Conservation (phyloP, 2,797 vertebrate species). For the Cyclopterus lumpus region DNA sequence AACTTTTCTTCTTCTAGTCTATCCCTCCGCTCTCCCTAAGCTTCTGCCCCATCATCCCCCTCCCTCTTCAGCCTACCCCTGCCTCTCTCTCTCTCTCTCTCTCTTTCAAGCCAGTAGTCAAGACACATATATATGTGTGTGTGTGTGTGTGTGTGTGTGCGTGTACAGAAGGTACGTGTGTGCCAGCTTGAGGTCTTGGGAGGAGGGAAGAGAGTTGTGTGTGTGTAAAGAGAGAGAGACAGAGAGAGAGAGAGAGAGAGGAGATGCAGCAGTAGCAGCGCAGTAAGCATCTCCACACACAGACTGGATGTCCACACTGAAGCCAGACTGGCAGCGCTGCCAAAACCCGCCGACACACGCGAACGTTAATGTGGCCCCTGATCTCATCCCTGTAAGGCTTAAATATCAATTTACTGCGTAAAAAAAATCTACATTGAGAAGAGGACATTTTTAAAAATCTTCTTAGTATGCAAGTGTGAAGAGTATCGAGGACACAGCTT, state of each 20-base stretch:
- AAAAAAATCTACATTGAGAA: background rate
- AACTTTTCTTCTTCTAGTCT: conserved; percentile 65
- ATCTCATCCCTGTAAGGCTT: conserved; percentile 60
- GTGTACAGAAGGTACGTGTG: conserved; percentile 35
- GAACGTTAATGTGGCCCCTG: conserved; percentile 60
- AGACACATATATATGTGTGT: conserved; percentile 40
- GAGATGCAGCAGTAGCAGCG: conserved; percentile 56
- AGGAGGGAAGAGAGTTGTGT: conserved; percentile 39
- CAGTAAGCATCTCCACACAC: conserved; percentile 62
- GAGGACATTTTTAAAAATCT: background rate
- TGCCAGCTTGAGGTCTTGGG: conserved; percentile 73
- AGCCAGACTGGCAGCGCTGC: conserved; percentile 40
- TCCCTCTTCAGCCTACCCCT: conserved; percentile 52
- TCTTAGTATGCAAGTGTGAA: background rate
- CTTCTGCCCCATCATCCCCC: conserved; percentile 64
- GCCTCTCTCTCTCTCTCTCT: conserved; percentile 33
- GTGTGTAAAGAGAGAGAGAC: conserved; percentile 23
- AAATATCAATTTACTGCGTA: conserved; percentile 59
- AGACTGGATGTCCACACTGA: conserved; percentile 44
- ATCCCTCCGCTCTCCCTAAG: conserved; percentile 54
- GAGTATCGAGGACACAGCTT: background rate
- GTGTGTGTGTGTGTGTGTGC: conserved; percentile 25
- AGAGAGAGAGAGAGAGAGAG: conserved; percentile 9
- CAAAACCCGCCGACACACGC: conserved; percentile 58
- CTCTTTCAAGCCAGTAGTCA: conserved; percentile 57